A percentile compares a stretch with the other conserved stretches of the same genome.
phyloP scores from a whole-genome alignment of 2,888 invertebrate genomes.

The Chrysina gloriosa region DNA sequence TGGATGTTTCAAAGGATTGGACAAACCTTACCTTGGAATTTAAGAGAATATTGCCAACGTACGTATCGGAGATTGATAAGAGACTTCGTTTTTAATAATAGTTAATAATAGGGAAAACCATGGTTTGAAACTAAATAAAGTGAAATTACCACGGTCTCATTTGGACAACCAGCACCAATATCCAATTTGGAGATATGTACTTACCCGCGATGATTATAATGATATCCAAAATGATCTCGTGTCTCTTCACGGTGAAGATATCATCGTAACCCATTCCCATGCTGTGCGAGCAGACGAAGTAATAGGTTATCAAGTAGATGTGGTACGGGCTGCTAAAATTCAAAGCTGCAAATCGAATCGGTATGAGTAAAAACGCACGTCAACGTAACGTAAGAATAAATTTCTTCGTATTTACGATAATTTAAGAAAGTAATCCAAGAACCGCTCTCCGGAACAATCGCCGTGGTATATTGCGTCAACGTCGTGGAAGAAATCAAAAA shows the following conservation, averaged over 20 bases:
- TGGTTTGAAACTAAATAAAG: too few relatives aligned
- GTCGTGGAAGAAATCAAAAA: slow-evolving; percentile 32
- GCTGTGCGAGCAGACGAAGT: slow-evolving; percentile 43
- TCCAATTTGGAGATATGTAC: not conserved
- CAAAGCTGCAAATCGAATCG: slow-evolving; percentile 21
- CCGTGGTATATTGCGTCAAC: slow-evolving; percentile 12
- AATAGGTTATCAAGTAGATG: slow-evolving; percentile 46
- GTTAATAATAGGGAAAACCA: too few relatives aligned
- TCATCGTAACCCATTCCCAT: slow-evolving; percentile 45
- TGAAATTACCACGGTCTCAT: too few relatives aligned
- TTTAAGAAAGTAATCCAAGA: slow-evolving; percentile 34
- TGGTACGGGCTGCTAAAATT: slow-evolving; percentile 38
- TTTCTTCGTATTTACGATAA: slow-evolving; percentile 33
- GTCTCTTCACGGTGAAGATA: slow-evolving; percentile 40
- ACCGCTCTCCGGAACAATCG: slow-evolving; percentile 17
- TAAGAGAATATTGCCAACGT: too few relatives aligned
- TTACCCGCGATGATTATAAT: slow-evolving; percentile 44
- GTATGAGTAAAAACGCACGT: not conserved
- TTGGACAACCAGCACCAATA: not conserved
- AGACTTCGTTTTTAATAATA: too few relatives aligned
- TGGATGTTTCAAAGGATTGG: too few relatives aligned
- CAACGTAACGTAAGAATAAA: not conserved
- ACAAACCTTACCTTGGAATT: too few relatives aligned
- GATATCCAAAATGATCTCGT: slow-evolving; percentile 46
- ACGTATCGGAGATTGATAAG: too few relatives aligned